Conservation (phyloP, 2,113 vertebrate species). For the Amazona vittata region DNA sequence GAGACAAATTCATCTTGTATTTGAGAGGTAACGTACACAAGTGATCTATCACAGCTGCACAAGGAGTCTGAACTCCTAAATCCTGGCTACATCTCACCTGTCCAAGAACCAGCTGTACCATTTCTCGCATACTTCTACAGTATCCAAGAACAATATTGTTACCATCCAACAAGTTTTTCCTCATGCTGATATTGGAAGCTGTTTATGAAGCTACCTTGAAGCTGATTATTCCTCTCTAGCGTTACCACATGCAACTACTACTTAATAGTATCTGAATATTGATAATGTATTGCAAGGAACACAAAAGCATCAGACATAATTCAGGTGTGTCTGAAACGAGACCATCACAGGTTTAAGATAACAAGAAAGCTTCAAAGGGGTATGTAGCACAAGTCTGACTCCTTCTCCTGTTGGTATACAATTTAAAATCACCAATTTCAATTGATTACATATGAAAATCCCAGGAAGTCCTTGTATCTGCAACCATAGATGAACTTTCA, state of each 20-base stretch:
- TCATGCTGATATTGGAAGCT: neutral
- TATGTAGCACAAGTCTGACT: neutral
- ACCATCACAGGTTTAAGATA: neutral
- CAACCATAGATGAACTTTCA: neutral
- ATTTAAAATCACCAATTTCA: neutral
- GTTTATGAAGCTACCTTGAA: neutral
- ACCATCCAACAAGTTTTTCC: neutral
- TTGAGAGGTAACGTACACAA: conserved; percentile 25
- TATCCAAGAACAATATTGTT: neutral
- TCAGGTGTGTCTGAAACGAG: neutral
- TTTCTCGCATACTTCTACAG: neutral
- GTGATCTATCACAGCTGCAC: neutral
- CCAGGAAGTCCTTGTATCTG: neutral
- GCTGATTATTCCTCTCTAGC: neutral
- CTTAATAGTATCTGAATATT: neutral
- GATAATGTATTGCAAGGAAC: neutral
- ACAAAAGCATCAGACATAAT: neutral
- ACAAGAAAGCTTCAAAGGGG: neutral
- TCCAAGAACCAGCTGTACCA: conserved; percentile 7
- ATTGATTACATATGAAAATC: neutral
- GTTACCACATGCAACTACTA: neutral
- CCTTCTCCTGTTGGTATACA: neutral
- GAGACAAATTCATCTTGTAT: neutral
- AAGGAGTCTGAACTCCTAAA: neutral
- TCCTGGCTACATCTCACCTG: neutral